Base-by-base conservation (phyloP, 2,113 vertebrate species). In the Strix aluco region DNA sequence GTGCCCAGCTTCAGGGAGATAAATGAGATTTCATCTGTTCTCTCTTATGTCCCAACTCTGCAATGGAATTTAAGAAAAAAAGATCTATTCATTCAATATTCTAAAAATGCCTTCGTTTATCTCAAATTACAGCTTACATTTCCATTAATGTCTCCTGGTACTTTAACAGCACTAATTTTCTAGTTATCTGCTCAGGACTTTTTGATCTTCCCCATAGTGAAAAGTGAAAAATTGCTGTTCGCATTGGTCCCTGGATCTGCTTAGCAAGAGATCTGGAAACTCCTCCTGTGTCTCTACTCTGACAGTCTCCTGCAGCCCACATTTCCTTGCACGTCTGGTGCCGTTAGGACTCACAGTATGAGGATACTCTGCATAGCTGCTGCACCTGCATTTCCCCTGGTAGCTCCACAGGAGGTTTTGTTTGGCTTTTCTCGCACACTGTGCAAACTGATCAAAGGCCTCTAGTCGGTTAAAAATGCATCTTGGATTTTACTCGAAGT, bases 401-500 rank as follows among this genome's bases (percentile, higher is more conserved):
- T 93, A 96, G 90, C 74, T 95, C 85, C 84, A 91, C 92, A 82
- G 96, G 94, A 96, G 94, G 85, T 85, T 95, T 96, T 92, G 81
- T 96, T 95, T 93, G 92, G 63, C 78, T 88, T 77, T 71, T 93
- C 74, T 94, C 0, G 0, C 66, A 58, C 78, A 61, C 58, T 80
- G 74, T 82, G 86, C 84, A 94, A 95, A 81, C 62, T 94, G 95
- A 97, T 96, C 97, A 96, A 96, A 95, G 95, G 74, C 62, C 49
- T 79, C 73, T 72, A 44, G 62, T 67, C 4, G 1, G 15, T 73
- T 75, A 67, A 94, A 95, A 95, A 86, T 71, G 82, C 61, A 81
- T 91, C 94, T 93, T 95, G 90, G 88, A 83, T 89, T 96, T 94
- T 95, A 89, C 88, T 94, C 61, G 5, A 81, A 89, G 88, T 57